Evolutionary conservation across 2,888 invertebrate species (phyloP).

Genomic region (Pollenia amentaria): DNA sequence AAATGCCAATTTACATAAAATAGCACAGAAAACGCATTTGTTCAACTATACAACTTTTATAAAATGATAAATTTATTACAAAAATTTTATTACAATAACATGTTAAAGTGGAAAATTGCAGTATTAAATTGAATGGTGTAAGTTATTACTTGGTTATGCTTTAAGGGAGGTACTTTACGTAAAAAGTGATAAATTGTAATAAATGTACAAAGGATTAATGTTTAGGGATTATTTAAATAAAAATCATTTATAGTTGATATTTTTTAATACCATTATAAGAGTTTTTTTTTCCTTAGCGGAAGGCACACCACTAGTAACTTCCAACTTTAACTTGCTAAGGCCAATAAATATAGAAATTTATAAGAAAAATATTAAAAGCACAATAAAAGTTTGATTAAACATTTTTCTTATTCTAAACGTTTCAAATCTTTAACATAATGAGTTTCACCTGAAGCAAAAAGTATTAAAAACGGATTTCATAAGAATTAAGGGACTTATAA

Average conservation of each 20-base stretch:
- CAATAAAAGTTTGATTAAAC: no score
- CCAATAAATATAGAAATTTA: no score
- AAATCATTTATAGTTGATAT: background rate
- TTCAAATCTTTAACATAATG: no score
- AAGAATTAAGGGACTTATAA: no score
- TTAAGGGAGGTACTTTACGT: background rate
- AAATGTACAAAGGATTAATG: background rate
- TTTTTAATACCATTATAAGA: no score
- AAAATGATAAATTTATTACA: constrained; percentile 21
- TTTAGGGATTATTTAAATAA: constrained; percentile 1
- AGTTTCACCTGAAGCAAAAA: no score
- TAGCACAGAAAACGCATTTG: constrained; percentile 38
- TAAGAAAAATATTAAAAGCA: no score
- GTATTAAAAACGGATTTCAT: no score
- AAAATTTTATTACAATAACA: background rate
- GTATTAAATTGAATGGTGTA: background rate
- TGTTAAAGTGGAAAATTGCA: constrained; percentile 32
- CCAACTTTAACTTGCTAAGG: no score
- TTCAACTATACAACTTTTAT: constrained; percentile 2
- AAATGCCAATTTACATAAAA: constrained; percentile 1
- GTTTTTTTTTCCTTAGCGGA: no score
- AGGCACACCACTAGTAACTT: no score
- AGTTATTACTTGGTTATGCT: background rate
- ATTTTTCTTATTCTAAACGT: no score
- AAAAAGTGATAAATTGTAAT: constrained; percentile 40